Evolutionary conservation across 2,888 invertebrate species (phyloP), one percentile per base, ranked within the genome.

Genomic region (Ennomos fuscantarius): DNA sequence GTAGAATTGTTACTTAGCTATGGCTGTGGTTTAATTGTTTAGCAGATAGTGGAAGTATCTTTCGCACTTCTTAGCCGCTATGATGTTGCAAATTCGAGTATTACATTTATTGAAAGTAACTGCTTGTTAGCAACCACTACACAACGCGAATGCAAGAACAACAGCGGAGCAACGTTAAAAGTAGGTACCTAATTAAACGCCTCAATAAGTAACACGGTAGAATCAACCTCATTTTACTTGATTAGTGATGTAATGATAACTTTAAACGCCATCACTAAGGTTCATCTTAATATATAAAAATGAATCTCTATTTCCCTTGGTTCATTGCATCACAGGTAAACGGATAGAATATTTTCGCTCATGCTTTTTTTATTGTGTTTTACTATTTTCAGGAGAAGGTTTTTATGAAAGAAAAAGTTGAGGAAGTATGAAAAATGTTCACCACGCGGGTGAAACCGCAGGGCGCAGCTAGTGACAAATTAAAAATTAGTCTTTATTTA

Each of bases 171-270:
- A 43, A 50, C 15, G 36, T 15, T 45, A 53, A 53, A 36, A 15
- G 15, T 15, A 15, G 15, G 15, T 24, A 24, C 24, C 24, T 45
- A 58, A 53, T 53, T 49, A 53, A 48, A 49, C 48, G 35, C 13
- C 41, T 40, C 47, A 44, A 58, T 58, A 60, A 63, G 58, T 63
- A 58, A 50, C 53, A 60, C 58, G 53, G 53, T 47, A 60, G 53
- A 36, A 40, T 12, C 50, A 60, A 58, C 60, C 57, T 58, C 57
- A 53, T 62, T 51, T 47, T 49, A 49, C 49, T 47, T 47, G 45
- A 46, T 24, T 49, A 44, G 31, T 53, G 56, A 60, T 52, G 56
- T 57, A 55, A 60, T 55, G 43, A 47, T 37, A 15, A 15, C 34
- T 8, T 39, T 12, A 33, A 37, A 45, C 46, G 36, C 41, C n/a